Base-by-base conservation (phyloP, 2,113 vertebrate species). In the Pomatorhinus ruficollis region DNA sequence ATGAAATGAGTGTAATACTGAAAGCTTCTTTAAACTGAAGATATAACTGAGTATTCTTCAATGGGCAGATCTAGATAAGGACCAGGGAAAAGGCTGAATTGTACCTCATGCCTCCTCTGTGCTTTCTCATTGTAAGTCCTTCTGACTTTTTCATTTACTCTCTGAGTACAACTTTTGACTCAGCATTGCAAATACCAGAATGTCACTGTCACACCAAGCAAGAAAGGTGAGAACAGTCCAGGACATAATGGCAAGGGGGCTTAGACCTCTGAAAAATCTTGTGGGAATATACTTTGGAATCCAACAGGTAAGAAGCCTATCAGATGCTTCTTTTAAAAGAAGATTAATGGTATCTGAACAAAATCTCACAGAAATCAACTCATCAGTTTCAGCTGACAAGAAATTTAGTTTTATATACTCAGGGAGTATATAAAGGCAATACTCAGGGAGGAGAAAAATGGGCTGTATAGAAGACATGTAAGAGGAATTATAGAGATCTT, bases 391-490 rank as follows among this genome's bases (percentile, higher is more conserved):
- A 90, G 18, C n/a, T 76, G n/a, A 47, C 33, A 83, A 54, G 21
- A 12, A 59, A 52, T 72, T 79, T 37, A 9, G 4, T 42, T 91
- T 90, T 79, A 66, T 35, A 44, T 40, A 30, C 31, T 57, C 14
- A 10, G 14, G 14, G 33, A 35, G 13, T 24, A 57, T 57, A 57
- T 57, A 57, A 49, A 33, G 3, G 9, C 16, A 93, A 60, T 31
- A 81, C 5, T 56, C 45, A 60, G 33, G 21, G 23, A 93, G 20
- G 12, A 69, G 16, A 44, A 83, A 82, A 79, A 59, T 22, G 16
- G 28, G 3, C 31, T 86, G 20, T 40, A n/a, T 11, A 71, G 30
- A 71, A 82, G 37, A 71, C 0, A 0, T 19, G 44, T 30, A 69
- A 25, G 20, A 80, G 28, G 40, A 92, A 76, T 72, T 79, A 49